Base-by-base conservation (phyloP, 2,888 invertebrate genomes). In the Hipparchia sbordonii region DNA sequence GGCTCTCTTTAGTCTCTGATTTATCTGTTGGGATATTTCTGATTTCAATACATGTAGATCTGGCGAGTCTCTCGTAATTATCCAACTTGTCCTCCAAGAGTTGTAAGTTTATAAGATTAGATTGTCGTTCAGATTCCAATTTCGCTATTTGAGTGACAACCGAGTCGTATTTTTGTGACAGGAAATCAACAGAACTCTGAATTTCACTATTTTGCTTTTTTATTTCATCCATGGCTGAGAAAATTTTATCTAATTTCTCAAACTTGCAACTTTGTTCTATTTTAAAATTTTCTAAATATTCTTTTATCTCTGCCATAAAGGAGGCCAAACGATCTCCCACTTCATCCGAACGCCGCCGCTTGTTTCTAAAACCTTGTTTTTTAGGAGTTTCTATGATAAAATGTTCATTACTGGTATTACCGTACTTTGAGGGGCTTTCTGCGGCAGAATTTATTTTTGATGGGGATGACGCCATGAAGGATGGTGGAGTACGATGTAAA, bases 31-130 rank as follows among this genome's bases (percentile, higher is more conserved):
- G 23, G 23, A 23, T 23, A 23, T 23, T 23, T 23, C 23, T 23
- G 23, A 23, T 23, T 23, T 23, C 23, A 23, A 23, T 23, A 23
- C 23, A 23, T 23, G 23, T 23, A 23, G 23, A 23, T 23, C 23
- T 23, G 23, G 23, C 23, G 23, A 23, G 23, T 23, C 23, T 23
- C 23, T 73, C 72, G 0, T 48, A 54, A 3, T 48, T 48, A 13
- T 76, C 73, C 3, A 75, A 6, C 70, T 57, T 66, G 1, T 72
- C 67, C 33, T 73, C 75, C 2, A 75, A 12, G 9, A 51, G 10
- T 46, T 67, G 6, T 7, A 66, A 13, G 9, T 52, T n/a, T 23
- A 1, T 6, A 12, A 52, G 65, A 8, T 66, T 48, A 2, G n/a
- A 12, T 10, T 66, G 2, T 23, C 23, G 8, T 2, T 66, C 65